These are phyloP conservation scores for Neosilurus mollespiculum DNA, from an alignment of 2,797 vertebrate genomes.

Conservation along the genomic window DNA sequence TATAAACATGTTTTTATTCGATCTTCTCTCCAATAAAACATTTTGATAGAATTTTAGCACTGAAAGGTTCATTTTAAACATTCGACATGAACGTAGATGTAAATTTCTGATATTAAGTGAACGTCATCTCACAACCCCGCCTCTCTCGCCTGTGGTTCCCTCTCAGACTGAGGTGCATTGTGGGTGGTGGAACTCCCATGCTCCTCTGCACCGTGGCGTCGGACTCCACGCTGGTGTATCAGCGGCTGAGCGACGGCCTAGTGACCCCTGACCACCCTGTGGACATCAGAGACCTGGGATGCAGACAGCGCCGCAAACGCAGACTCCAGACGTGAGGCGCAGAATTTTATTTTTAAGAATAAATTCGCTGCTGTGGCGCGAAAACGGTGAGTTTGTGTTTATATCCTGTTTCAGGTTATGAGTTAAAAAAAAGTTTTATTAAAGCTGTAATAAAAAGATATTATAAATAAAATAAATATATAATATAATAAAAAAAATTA, in stretches of 20 bases:
- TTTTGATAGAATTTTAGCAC: not conserved
- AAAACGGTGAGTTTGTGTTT: not conserved
- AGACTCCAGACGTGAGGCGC: conserved; percentile 62
- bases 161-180: conserved; percentile 66
- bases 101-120: not conserved
- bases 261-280: conserved; percentile 86
- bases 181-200: conserved; percentile 70
- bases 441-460: not conserved
- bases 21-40: too few species aligned
- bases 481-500: too few species aligned
- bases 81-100: not conserved
- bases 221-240: conserved; percentile 94
- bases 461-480: too few species aligned
- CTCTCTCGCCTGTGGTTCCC: not conserved
- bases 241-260: conserved; percentile 83
- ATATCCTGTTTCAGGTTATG: not conserved
- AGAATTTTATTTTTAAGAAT: not conserved
- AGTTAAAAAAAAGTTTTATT: not conserved
- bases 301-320: conserved; percentile 77
- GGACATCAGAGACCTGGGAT: conserved; percentile 71
- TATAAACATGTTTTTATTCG: too few species aligned
- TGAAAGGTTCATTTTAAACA: not conserved
- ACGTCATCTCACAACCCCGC: not conserved
- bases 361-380: not conserved
- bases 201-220: conserved; percentile 88